Evolutionary conservation across 2,113 vertebrate species (phyloP).

Genomic region (Morone saxatilis): DNA sequence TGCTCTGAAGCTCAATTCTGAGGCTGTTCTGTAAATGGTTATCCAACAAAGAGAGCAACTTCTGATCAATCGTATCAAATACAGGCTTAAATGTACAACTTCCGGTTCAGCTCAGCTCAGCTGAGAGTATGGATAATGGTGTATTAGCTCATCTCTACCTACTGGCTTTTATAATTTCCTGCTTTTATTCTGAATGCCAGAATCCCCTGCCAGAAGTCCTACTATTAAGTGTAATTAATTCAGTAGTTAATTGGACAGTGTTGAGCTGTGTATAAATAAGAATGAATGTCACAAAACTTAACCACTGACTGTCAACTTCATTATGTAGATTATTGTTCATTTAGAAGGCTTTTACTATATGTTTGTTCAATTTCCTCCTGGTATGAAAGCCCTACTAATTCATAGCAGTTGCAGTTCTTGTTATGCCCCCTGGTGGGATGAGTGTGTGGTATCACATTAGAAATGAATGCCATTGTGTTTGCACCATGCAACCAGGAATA

Average conservation of each 20-base stretch:
- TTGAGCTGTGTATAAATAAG: background rate
- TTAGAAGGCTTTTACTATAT: background rate
- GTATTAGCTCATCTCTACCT: too few relatives aligned
- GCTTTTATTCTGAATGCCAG: background rate
- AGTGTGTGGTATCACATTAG: background rate
- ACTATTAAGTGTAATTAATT: background rate
- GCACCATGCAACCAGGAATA: background rate
- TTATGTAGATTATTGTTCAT: background rate
- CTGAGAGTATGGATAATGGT: too few relatives aligned
- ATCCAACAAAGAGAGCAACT: too few relatives aligned
- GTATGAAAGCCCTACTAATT: background rate
- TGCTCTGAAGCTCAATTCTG: too few relatives aligned
- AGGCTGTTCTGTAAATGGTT: too few relatives aligned
- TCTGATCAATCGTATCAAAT: too few relatives aligned
- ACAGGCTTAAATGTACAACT: too few relatives aligned
- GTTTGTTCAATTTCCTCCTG: background rate
- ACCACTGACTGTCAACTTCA: background rate
- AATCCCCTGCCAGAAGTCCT: background rate
- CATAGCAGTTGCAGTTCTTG: background rate
- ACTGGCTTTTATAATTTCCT: background rate
- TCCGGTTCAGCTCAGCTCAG: too few relatives aligned
- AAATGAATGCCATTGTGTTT: background rate
- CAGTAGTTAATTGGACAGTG: background rate
- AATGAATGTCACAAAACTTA: background rate
- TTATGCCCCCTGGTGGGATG: constrained; percentile 16